Evolutionary conservation across 2,113 vertebrate genomes (phyloP).

Genomic region (Rana temporaria): DNA sequence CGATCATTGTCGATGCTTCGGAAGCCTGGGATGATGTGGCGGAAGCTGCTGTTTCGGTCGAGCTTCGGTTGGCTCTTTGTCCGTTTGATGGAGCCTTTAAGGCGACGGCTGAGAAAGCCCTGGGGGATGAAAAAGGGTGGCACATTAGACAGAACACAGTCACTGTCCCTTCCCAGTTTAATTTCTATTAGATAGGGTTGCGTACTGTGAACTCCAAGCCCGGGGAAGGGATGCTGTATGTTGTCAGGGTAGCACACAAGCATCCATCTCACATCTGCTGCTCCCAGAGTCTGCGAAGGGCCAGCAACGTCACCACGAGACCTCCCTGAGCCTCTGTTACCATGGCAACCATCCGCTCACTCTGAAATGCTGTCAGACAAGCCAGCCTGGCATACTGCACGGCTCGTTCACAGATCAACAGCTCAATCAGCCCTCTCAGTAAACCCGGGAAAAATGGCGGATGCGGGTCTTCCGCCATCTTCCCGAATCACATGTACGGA

Average conservation of each 20-base stretch:
- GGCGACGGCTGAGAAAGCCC: slow-evolving; percentile 89
- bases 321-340: slow-evolving; percentile 83
- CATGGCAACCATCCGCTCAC: slow-evolving; percentile 82
- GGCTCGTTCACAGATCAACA: slow-evolving; percentile 48
- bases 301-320: slow-evolving; percentile 69
- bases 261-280: slow-evolving; percentile 72
- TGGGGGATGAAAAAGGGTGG: slow-evolving; percentile 75
- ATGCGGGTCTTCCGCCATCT: neutral
- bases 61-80: slow-evolving; percentile 99
- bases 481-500: neutral
- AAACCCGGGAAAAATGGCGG: neutral
- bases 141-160: slow-evolving; percentile 56
- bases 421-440: neutral
- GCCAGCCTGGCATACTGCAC: slow-evolving; percentile 58
- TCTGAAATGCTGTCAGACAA: slow-evolving; percentile 63
- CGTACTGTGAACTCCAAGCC: slow-evolving; percentile 42
- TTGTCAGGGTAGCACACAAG: slow-evolving; percentile 52
- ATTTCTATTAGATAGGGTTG: neutral
- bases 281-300: slow-evolving; percentile 63
- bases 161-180: neutral
- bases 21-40: slow-evolving; percentile 95
- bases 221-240: slow-evolving; percentile 56
- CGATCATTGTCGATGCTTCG: slow-evolving; percentile 90
- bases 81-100: slow-evolving; percentile 98
- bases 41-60: slow-evolving; percentile 97